A percentile compares a stretch with the other conserved stretches of the same genome.
Evolutionary conservation across 2,797 vertebrate genomes (phyloP).

Genomic region (Pogoniulus pusillus): DNA sequence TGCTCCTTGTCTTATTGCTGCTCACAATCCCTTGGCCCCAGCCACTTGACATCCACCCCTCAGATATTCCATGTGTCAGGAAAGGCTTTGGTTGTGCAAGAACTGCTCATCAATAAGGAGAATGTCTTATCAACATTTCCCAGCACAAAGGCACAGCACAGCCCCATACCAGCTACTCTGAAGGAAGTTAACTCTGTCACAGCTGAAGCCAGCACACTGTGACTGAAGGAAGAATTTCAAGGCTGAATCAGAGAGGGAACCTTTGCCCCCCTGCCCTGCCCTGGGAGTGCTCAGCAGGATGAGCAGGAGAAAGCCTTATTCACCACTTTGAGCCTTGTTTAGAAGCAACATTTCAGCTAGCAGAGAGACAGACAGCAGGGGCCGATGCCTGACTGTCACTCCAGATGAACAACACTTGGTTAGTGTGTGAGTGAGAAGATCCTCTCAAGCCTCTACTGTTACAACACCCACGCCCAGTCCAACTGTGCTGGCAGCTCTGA

Average conservation of each 20-base stretch:
- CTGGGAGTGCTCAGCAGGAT: not conserved
- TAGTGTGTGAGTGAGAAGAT: conserved; percentile 21
- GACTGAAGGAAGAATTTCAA: not conserved
- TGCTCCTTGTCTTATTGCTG: too few species aligned
- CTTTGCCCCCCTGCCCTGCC: not conserved
- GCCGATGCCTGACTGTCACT: conserved; percentile 32
- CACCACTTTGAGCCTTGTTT: not conserved
- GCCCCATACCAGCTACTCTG: not conserved
- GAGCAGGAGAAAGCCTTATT: not conserved
- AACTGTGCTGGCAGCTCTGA: conserved; percentile 42
- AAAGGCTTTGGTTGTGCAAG: not conserved
- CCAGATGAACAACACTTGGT: conserved; percentile 45
- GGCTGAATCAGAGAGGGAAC: not conserved
- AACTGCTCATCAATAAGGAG: not conserved
- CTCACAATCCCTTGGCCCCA: too few species aligned
- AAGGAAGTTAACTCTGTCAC: not conserved
- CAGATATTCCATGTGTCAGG: too few species aligned
- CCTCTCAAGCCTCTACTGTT: not conserved
- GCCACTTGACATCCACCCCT: too few species aligned
- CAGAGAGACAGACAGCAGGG: conserved; percentile 37
- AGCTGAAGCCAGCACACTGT: not conserved
- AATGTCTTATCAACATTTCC: not conserved
- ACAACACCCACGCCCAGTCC: conserved; percentile 12
- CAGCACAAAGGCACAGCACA: not conserved
- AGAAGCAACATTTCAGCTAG: conserved; percentile 5